Percentiles rank a stretch among this genome's conserved stretches.
These are phyloP conservation scores for Tapera naevia DNA, from an alignment of 2,797 vertebrate genomes.

Conservation along the genomic window DNA sequence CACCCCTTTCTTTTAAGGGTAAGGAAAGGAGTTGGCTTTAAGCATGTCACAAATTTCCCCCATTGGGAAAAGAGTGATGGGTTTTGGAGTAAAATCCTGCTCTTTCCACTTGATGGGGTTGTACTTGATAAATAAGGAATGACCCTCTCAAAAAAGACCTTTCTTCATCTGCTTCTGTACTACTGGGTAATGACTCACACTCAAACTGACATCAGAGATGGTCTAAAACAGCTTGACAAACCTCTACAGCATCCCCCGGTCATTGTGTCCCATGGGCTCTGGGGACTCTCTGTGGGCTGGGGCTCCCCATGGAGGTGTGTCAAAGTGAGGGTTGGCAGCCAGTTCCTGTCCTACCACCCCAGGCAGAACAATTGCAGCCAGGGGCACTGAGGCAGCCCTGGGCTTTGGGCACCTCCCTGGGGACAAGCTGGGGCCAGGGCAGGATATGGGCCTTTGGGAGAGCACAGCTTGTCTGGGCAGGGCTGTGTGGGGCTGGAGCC, in stretches of 20 bases:
- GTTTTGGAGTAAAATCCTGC: neutral
- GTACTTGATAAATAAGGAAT: slow-evolving; percentile 20
- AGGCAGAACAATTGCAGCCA: fast-evolving
- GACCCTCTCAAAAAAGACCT: neutral
- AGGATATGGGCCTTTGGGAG: fast-evolving
- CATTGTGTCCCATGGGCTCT: neutral
- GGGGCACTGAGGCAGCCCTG: fast-evolving
- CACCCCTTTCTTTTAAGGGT: neutral
- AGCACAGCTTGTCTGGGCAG: too few species aligned
- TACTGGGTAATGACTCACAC: neutral
- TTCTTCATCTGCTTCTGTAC: neutral
- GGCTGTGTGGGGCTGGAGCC: neutral
- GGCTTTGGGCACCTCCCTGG: neutral
- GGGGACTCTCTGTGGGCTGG: neutral
- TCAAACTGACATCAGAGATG: neutral
- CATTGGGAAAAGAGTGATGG: neutral
- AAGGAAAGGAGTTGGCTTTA: neutral
- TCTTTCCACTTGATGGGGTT: neutral
- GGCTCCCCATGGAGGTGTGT: neutral
- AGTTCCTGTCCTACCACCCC: fast-evolving
- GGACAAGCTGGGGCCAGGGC: neutral
- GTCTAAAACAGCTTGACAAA: neutral
- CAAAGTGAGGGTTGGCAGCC: neutral
- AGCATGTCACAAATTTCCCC: neutral
- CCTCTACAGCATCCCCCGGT: neutral